Evolutionary conservation across 2,113 vertebrate species (phyloP).

Genomic region (Collichthys lucidus): DNA sequence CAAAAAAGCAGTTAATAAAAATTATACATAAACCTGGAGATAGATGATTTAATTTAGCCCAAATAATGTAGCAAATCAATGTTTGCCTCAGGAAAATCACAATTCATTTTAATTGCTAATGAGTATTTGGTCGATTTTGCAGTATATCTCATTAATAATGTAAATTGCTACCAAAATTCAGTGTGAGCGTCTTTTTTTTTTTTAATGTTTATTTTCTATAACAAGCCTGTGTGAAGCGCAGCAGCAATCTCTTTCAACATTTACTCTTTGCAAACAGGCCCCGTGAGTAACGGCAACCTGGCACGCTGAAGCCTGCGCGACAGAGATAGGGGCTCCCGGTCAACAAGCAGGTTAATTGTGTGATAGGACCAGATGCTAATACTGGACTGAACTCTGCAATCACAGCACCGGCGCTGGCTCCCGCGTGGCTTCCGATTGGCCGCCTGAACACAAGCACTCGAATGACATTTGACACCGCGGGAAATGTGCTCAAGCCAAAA

Average conservation of each 20-base stretch:
- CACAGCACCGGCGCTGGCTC: background rate
- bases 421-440: slow-evolving; percentile 40
- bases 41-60: background rate
- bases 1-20: background rate
- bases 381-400: slow-evolving; percentile 17
- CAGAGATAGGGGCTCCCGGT: slow-evolving; percentile 66
- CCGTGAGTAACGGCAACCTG: slow-evolving; percentile 40
- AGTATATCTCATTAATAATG: background rate
- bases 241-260: slow-evolving; percentile 39
- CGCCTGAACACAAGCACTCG: slow-evolving; percentile 17
- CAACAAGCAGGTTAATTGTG: slow-evolving; percentile 79
- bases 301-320: slow-evolving; percentile 40
- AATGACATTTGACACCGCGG: slow-evolving; percentile 16
- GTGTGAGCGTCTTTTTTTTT: slow-evolving; percentile 18
- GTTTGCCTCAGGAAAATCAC: slow-evolving; percentile 7
- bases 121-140: slow-evolving; percentile 16
- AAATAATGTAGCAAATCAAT: slow-evolving; percentile 24
- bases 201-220: slow-evolving; percentile 33
- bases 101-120: slow-evolving; percentile 4
- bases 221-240: background rate
- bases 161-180: slow-evolving; percentile 1
- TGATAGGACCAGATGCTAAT: slow-evolving; percentile 65
- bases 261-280: slow-evolving; percentile 43
- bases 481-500: background rate
- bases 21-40: background rate